Base-by-base conservation (phyloP, 2,888 invertebrate genomes). In the Ennomos erosarius region DNA sequence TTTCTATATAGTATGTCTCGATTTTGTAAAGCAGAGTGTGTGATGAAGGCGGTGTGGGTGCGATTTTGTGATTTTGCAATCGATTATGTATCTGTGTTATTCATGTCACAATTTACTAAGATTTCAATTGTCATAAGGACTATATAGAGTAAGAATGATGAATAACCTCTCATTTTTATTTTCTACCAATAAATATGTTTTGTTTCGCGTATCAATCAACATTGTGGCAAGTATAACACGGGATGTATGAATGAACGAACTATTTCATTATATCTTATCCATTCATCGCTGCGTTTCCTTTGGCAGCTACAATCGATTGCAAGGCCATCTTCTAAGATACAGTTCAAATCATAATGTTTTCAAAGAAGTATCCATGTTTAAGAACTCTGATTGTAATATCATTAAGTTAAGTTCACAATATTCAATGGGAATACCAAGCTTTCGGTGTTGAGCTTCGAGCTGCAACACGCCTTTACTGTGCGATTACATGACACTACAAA, bases 381-480 rank as follows among this genome's bases (percentile, higher is more conserved):
- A 4, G 6, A 26, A 9, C 11, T 38, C 38, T 11, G 11, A 38
- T 9, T 42, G 42, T 16, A 16, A 16, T 16, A 42, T 42, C 13
- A 8, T 13, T 40, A 40, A 42, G 10, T 8, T 40, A 40, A 10
- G 11, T 42, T 3, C 40, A 16, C 40, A 42, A 13, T 38, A 12
- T 26, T 42, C 40, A 33, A 44, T 38, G 38, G 8, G 39, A 35
- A 34, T 39, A 33, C n/a, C 26, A 13, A 35, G 56, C 56, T 50
- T 56, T 50, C 16, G 45, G 34, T 50, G 56, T 52, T 40, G 43
- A 46, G 43, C 56, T 63, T 59, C n/a, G 50, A 50, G 55, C 53
- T 51, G 55, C 56, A 47, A 56, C 46, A 53, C n/a, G 48, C 16
- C 16, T 16, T 3, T 16, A 16, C 16, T 16, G 16, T 16, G 16